A percentile compares a stretch with the other conserved stretches of the same genome.
These are phyloP conservation scores for Bradypodion ventrale DNA, from an alignment of 2,797 vertebrate species.

Conservation along the genomic window DNA sequence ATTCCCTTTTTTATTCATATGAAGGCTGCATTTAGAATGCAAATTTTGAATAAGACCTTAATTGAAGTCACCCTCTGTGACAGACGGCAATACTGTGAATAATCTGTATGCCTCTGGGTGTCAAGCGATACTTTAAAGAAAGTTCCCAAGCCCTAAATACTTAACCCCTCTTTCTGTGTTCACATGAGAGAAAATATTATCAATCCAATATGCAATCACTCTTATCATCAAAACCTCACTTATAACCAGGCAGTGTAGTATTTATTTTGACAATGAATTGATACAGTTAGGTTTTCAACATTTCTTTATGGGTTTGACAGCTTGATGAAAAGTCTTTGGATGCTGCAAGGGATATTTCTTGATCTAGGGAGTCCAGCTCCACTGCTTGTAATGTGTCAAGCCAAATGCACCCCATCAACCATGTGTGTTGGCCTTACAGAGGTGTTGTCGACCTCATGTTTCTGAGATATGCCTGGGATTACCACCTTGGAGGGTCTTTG, in stretches of 20 bases:
- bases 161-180: background rate
- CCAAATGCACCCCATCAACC: no score
- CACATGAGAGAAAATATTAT: constrained; percentile 7
- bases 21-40: background rate
- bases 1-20: background rate
- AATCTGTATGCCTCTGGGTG: background rate
- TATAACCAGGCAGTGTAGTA: background rate
- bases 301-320: background rate
- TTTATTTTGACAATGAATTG: constrained; percentile 26
- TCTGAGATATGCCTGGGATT: no score
- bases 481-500: no score
- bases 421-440: no score
- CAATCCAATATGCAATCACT: constrained; percentile 11
- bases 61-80: background rate
- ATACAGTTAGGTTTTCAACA: background rate
- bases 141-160: background rate
- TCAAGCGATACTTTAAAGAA: background rate
- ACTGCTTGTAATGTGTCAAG: no score
- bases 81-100: background rate
- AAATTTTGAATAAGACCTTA: constrained; percentile 18
- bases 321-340: background rate
- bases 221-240: background rate
- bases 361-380: background rate
- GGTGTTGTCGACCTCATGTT: no score
- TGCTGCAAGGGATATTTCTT: background rate